phyloP scores from a whole-genome alignment of 2,113 vertebrate species.

The Carassius auratus region DNA sequence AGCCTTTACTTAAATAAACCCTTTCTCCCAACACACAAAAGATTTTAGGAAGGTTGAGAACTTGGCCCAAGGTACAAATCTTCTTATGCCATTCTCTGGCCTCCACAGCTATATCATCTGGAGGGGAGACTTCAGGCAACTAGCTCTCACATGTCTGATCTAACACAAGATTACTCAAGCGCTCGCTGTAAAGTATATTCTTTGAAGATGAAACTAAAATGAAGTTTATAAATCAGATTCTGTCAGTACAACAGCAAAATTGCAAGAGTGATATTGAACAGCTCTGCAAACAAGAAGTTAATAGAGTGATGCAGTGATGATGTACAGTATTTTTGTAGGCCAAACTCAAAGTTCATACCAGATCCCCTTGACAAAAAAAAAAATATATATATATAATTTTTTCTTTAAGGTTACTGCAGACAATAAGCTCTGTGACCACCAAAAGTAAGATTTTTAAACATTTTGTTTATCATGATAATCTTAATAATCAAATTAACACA shows the following conservation, averaged over 20 bases:
- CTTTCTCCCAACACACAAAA: background rate
- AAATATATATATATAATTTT: background rate
- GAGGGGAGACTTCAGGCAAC: background rate
- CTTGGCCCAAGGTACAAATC: background rate
- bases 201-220: background rate
- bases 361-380: background rate
- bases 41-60: background rate
- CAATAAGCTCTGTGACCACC: background rate
- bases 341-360: background rate
- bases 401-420: background rate
- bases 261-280: background rate
- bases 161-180: slow-evolving; percentile 3
- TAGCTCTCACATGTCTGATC: background rate
- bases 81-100: slow-evolving; percentile 1
- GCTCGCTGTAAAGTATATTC: background rate
- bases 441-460: background rate
- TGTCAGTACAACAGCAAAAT: background rate
- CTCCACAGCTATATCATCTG: background rate
- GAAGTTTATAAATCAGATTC: background rate
- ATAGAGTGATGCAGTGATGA: background rate
- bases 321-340: background rate
- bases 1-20: background rate
- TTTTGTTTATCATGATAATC: background rate
- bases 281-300: background rate
- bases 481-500: background rate